These are phyloP conservation scores for Drosophila falleni DNA, from an alignment of 2,888 invertebrate species.

Conservation along the genomic window DNA sequence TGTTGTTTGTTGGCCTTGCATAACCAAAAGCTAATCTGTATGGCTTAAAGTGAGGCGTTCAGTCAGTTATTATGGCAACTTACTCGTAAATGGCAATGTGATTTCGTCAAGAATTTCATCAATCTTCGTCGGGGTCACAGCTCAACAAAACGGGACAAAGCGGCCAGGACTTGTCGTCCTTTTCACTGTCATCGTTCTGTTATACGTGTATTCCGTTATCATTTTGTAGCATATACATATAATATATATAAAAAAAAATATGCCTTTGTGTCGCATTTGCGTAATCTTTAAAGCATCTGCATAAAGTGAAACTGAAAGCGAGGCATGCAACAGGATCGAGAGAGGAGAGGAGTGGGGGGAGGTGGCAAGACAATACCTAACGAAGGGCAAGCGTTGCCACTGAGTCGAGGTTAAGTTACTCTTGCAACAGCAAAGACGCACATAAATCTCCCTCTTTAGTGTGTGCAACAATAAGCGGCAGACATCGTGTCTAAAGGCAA, in stretches of 20 bases:
- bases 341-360: not conserved
- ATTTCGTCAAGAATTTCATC: slow-evolving; percentile 67
- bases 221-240: slow-evolving; percentile 39
- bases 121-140: slow-evolving; percentile 58
- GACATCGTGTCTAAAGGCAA: slow-evolving; percentile 56
- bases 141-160: slow-evolving; percentile 8
- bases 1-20: not conserved
- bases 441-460: slow-evolving; percentile 48
- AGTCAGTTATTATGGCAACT: slow-evolving; percentile 15
- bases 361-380: slow-evolving; percentile 15
- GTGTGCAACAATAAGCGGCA: slow-evolving; percentile 34
- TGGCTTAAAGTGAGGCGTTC: slow-evolving; percentile 25
- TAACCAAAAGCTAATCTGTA: slow-evolving; percentile 24
- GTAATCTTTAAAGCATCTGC: slow-evolving; percentile 67
- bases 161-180: slow-evolving; percentile 21
- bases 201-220: slow-evolving; percentile 52
- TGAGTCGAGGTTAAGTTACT: slow-evolving; percentile 65
- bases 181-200: slow-evolving; percentile 15
- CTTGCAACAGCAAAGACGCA: slow-evolving; percentile 24
- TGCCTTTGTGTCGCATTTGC: slow-evolving; percentile 67
- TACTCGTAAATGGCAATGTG: slow-evolving; percentile 42
- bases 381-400: slow-evolving; percentile 43
- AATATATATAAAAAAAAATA: slow-evolving; percentile 27
- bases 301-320: slow-evolving; percentile 52
- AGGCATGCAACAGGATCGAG: slow-evolving; percentile 68